Base-by-base conservation (phyloP, 1,140 invertebrate genomes). In the Cydia fagiglandana region DNA sequence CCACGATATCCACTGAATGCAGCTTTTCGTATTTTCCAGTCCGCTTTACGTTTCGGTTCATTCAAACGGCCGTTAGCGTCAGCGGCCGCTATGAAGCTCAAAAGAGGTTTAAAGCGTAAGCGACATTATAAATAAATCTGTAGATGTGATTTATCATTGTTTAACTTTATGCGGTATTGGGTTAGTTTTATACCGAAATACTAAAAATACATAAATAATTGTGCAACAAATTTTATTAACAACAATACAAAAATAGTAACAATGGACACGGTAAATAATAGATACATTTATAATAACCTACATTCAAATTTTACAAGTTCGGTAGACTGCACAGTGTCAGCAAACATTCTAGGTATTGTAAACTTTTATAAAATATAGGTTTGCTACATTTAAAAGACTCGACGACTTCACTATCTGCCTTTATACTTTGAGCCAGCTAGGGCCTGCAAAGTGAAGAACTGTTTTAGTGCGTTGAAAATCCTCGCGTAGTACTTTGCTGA, bases 401-500 rank as follows among this genome's bases (percentile, higher is more conserved):
- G 64, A 13, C 24, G n/a, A 45, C 38, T 45, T 28, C 77, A 78
- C 80, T 90, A 89, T 86, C 88, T 90, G 84, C 86, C 86, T 88
- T 92, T 91, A 85, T 84, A 91, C 86, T 90, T 92, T 84, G 85
- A 89, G 81, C 90, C 89, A 78, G 84, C 85, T 83, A 89, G 73
- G 78, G 90, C 88, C 84, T 88, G 90, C 79, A 90, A 90, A 86
- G 89, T 92, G 88, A 90, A 92, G 83, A 90, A 89, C 77, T 90
- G 88, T 90, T 91, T 92, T 87, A 92, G 78, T 82, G 88, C 88
- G 83, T 81, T 91, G 81, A 92, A 88, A 79, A 92, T 91, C 88
- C 85, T 91, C 82, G 83, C 82, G 78, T 90, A 91, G 81, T 89
- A 90, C 83, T 90, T 91, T n/a, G 84, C 84, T 45, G 90, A 91